Evolutionary conservation across 2,797 vertebrate genomes (phyloP).

Genomic region (Phyllotis vaccarum): DNA sequence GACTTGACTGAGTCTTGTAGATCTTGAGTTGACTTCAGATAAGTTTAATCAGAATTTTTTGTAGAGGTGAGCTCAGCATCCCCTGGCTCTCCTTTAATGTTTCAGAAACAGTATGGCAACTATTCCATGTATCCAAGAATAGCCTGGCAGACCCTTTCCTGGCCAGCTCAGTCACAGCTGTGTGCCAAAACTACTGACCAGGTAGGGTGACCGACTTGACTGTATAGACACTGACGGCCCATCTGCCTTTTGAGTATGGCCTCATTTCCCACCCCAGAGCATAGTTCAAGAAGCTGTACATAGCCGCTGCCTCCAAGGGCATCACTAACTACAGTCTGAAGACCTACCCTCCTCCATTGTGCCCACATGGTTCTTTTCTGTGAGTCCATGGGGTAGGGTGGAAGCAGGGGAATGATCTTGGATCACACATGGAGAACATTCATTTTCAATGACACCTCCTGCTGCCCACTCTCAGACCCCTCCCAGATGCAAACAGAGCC

Average conservation of each 20-base stretch:
- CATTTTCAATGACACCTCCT: conserved; percentile 66
- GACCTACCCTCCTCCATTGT: not conserved
- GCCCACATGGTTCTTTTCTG: conserved; percentile 30
- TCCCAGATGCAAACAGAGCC: conserved; percentile 62
- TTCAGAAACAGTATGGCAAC: not conserved
- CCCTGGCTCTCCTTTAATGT: not conserved
- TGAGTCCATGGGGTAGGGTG: not conserved
- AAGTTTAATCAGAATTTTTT: not conserved
- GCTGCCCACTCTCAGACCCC: conserved; percentile 73
- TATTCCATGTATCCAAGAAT: not conserved
- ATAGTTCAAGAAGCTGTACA: not conserved
- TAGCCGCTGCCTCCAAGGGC: not conserved
- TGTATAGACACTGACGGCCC: not conserved
- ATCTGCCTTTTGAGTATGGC: not conserved
- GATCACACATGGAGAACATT: conserved; percentile 58
- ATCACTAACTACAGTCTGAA: not conserved
- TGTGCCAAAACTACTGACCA: not conserved
- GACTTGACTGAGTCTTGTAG: not conserved
- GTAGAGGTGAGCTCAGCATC: not conserved
- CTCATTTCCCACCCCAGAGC: not conserved
- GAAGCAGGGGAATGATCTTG: conserved; percentile 36
- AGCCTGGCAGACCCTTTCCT: not conserved
- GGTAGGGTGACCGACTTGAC: not conserved
- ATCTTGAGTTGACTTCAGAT: not conserved
- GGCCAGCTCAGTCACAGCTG: not conserved